Evolutionary conservation across 2,113 vertebrate genomes (phyloP), one percentile per base, ranked within the genome.

Genomic region (Falco punctatus): DNA sequence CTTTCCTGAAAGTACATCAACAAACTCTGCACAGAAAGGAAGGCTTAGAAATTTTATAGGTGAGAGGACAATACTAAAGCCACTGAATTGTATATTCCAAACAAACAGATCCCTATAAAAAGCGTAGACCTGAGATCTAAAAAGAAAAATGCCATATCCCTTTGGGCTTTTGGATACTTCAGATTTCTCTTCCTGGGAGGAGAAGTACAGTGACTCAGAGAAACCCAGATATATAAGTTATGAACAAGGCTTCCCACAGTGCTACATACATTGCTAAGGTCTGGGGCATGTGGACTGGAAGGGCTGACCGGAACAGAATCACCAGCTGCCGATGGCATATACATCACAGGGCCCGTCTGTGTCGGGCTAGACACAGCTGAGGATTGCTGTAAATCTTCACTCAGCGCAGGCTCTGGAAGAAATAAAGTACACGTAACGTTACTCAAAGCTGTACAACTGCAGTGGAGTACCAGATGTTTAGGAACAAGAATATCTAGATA

Each of bases 341-440:
- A 98, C 97, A 98, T 97, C 97, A 98, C 98, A 77, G 97, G 98
- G 67, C 95, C 98, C 7, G 98, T 88, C 71, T 98, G 99, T 9
- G 99, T 99, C 13, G 99, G 99, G 94, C 98, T 99, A 58, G 99
- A 98, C 71, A 98, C 97, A 59, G 98, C 96, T 2, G 99, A 99
- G 16, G 98, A 97, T 35, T 98, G 97, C 95, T 98, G 98, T 28
- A 98, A 95, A n/a, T 99, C 99, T 26, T 99, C 99, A 58, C 61
- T 94, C 81, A 98, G 97, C 2, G 98, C 97, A 26, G 99, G 98
- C 94, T 99, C 99, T 99, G 97, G 66, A 88, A 88, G 12, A 92
- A 91, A 97, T 5, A 58, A 49, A 95, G 78, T 49, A 91, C 42
- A 55, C 7, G 46, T 44, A 70, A 52, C 1, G 19, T 96, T 71